A percentile compares a stretch with the other conserved stretches of the same genome.
phyloP scores from a whole-genome alignment of 2,797 vertebrate genomes.

The Sebastiscus albofasciatus region DNA sequence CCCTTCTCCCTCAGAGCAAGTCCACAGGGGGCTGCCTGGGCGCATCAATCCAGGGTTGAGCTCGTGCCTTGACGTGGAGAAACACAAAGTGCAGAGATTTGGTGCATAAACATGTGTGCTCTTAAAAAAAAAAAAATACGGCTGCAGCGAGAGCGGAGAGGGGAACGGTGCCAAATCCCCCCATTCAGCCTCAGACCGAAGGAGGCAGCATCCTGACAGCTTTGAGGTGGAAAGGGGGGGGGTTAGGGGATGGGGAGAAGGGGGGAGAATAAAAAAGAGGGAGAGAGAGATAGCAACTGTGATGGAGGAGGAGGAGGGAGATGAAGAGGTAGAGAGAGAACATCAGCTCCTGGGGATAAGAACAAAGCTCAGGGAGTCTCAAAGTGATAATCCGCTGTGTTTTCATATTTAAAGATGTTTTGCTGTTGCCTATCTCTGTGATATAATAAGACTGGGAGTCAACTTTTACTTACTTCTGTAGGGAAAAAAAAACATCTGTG shows the following conservation, averaged over 20 bases:
- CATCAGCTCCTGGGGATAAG: conserved; percentile 57
- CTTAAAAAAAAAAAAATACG: conserved; percentile 28
- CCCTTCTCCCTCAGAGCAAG: conserved; percentile 72
- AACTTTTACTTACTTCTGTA: conserved; percentile 23
- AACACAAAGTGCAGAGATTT: conserved; percentile 77
- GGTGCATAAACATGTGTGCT: conserved; percentile 75
- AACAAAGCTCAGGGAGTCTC: conserved; percentile 51
- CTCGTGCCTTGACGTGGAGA: conserved; percentile 68
- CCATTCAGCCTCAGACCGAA: conserved; percentile 74
- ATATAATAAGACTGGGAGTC: conserved; percentile 23
- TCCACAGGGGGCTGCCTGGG: conserved; percentile 72
- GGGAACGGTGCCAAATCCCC: conserved; percentile 73
- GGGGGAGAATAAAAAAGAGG: conserved; percentile 11
- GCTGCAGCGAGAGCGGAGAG: conserved; percentile 40
- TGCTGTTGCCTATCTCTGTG: background rate
- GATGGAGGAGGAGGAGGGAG: conserved; percentile 34
- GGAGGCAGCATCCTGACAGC: conserved; percentile 76
- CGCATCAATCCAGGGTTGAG: conserved; percentile 73
- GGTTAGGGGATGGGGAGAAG: conserved; percentile 23
- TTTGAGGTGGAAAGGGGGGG: conserved; percentile 50
- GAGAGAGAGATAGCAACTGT: conserved; percentile 28
- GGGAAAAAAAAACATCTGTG: background rate
- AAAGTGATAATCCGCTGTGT: conserved; percentile 52
- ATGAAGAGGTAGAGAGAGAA: conserved; percentile 51
- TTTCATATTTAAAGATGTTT: conserved; percentile 37